Conservation (phyloP, 2,888 invertebrate species). For the Patella caerulea region DNA sequence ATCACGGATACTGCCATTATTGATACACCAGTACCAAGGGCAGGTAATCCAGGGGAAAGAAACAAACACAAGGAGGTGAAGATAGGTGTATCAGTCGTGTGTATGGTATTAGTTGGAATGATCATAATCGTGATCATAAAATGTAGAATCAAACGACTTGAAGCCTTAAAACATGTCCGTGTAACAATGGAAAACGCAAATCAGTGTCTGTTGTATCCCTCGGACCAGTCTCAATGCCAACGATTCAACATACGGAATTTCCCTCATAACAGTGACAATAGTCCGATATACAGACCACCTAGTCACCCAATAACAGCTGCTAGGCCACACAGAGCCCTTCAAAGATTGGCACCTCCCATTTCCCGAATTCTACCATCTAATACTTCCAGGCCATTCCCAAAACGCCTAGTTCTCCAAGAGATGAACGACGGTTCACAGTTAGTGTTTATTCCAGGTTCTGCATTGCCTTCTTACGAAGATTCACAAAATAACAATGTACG, state of each 20-base stretch:
- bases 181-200: not conserved
- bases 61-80: not conserved
- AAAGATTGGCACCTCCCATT: not conserved
- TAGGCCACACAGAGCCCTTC: not conserved
- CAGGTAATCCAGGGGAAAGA: not conserved
- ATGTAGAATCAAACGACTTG: not conserved
- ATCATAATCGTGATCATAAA: not conserved
- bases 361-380: not conserved
- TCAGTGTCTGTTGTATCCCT: not conserved
- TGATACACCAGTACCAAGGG: not conserved
- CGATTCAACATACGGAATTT: not conserved
- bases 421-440: not conserved
- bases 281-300: not conserved
- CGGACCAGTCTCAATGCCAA: not conserved
- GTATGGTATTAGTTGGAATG: not conserved
- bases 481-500: not conserved
- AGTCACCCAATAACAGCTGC: not conserved
- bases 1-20: not conserved
- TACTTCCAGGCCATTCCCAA: not conserved
- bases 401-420: not conserved
- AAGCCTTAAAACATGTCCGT: not conserved
- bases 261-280: not conserved
- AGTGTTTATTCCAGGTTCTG: not conserved
- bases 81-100: not conserved
- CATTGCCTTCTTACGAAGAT: slow-evolving; percentile 1